Evolutionary conservation across 1,140 invertebrate species (phyloP).

Genomic region (Campoletis sonorensis): DNA sequence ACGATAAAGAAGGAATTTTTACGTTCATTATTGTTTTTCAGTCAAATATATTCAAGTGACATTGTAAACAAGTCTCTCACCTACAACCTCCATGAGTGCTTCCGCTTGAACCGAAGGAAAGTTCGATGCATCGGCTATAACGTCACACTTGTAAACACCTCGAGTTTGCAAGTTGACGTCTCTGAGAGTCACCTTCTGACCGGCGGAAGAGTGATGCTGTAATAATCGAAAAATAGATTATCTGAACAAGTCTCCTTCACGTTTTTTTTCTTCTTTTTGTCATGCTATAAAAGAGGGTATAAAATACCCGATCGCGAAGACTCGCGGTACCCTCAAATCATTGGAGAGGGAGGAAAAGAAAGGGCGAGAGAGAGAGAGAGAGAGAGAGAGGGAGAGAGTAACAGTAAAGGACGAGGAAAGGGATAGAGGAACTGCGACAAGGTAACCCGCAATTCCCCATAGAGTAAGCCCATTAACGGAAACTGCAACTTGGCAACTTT

Average conservation of each 20-base stretch:
- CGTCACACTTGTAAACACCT: constrained; percentile 86
- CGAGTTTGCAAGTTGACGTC: constrained; percentile 82
- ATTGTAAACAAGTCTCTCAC: constrained; percentile 76
- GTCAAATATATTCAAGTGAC: too few species aligned
- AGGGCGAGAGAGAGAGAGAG: not conserved
- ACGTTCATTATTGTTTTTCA: too few species aligned
- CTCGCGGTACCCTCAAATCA: constrained; percentile 1
- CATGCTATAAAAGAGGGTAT: constrained; percentile 6
- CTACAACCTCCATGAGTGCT: constrained; percentile 83
- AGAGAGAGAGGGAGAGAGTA: too few species aligned
- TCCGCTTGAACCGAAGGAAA: constrained; percentile 83
- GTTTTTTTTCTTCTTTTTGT: not conserved
- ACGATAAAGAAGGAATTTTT: too few species aligned
- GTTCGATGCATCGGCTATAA: constrained; percentile 85
- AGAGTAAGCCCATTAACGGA: constrained; percentile 48
- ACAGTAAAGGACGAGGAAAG: constrained; percentile 13
- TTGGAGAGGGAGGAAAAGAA: not conserved
- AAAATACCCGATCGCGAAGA: not conserved
- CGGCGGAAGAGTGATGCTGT: constrained; percentile 79
- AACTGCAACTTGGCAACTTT: constrained; percentile 53
- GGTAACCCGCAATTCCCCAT: constrained; percentile 31
- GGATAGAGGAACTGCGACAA: constrained; percentile 22
- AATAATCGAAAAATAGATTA: constrained; percentile 54
- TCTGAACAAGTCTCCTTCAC: too few species aligned
- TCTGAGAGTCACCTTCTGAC: constrained; percentile 79